Evolutionary conservation across 1,140 invertebrate genomes (phyloP).

Genomic region (Bombyx mori): ASM3026992v2 NC_085119.1:13737501-13738000

Average conservation of each 20-base stretch:
- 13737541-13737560: slow-evolving; percentile 98
- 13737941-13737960: too few relatives aligned
- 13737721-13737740: too few relatives aligned
- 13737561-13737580: slow-evolving; percentile 97
- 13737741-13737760: too few relatives aligned
- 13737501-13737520: slow-evolving; percentile 96
- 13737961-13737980: not conserved
- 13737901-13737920: too few relatives aligned
- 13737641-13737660: slow-evolving; percentile 93
- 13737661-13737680: slow-evolving; percentile 81
- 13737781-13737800: too few relatives aligned
- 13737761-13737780: too few relatives aligned
- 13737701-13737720: not conserved
- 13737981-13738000: slow-evolving; percentile 65
- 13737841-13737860: too few relatives aligned
- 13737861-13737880: too few relatives aligned
- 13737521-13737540: slow-evolving; percentile 90
- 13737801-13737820: too few relatives aligned
- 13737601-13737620: slow-evolving; percentile 95
- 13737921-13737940: too few relatives aligned
- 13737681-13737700: slow-evolving; percentile 72
- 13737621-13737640: slow-evolving; percentile 99
- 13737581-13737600: slow-evolving; percentile 99
- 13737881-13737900: too few relatives aligned
- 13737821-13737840: too few relatives aligned